Percentiles rank a stretch among this genome's conserved stretches.
These are phyloP conservation scores for Apis cerana DNA, from an alignment of 1,140 invertebrate species.

Conservation along the genomic window DNA sequence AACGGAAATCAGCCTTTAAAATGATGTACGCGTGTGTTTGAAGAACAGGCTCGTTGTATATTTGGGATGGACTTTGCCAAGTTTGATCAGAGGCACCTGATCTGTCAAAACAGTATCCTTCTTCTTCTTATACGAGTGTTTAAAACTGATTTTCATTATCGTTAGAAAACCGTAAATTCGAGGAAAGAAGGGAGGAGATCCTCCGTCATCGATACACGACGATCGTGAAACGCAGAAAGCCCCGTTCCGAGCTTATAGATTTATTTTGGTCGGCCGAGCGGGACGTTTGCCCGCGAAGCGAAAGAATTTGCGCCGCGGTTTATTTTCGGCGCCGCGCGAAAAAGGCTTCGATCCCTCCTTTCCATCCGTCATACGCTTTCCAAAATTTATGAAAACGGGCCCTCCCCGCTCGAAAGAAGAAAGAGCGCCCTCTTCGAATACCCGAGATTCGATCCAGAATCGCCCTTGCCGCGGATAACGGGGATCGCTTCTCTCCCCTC, in stretches of 20 bases:
- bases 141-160: too few species aligned
- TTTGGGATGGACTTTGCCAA: neutral
- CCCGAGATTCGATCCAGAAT: neutral
- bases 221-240: constrained; percentile 50
- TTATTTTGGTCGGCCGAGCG: constrained; percentile 41
- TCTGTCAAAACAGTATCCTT: too few species aligned
- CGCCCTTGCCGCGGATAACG: neutral
- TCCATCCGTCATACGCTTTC: constrained; percentile 9
- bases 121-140: too few species aligned
- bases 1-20: neutral
- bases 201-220: neutral
- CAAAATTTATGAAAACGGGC: constrained; percentile 14
- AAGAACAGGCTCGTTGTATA: neutral
- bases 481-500: neutral
- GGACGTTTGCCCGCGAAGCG: constrained; percentile 11
- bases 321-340: constrained; percentile 50
- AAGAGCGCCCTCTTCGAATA: too few species aligned
- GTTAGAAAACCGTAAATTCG: too few species aligned
- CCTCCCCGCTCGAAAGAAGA: too few species aligned
- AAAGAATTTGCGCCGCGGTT: constrained; percentile 58
- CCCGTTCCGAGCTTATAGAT: neutral
- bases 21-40: neutral
- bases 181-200: too few species aligned
- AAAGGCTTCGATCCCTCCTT: constrained; percentile 5
- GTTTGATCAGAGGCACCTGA: too few species aligned